A percentile compares a stretch with the other conserved stretches of the same genome.
Evolutionary conservation across 2,797 vertebrate species (phyloP).

Genomic region (Lateolabrax maculatus): DNA sequence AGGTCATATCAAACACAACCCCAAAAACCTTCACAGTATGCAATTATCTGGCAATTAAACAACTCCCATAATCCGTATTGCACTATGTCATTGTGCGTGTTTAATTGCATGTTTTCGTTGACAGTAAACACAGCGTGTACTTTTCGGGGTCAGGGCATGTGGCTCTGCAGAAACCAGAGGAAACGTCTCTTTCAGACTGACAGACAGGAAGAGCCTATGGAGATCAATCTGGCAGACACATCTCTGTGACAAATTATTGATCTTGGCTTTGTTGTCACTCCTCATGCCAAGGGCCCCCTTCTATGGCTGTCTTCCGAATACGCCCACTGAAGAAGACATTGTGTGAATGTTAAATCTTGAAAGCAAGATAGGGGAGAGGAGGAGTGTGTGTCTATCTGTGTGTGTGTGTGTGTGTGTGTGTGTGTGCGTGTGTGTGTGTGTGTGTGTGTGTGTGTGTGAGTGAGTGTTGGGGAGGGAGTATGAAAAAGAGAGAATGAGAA

Average conservation of each 20-base stretch:
- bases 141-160: conserved; percentile 48
- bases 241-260: conserved; percentile 76
- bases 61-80: conserved; percentile 63
- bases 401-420: conserved; percentile 4
- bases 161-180: conserved; percentile 48
- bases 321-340: conserved; percentile 56
- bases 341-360: conserved; percentile 62
- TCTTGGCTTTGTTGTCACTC: conserved; percentile 62
- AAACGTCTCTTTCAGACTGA: conserved; percentile 52
- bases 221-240: conserved; percentile 46
- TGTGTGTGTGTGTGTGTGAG: not conserved
- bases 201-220: conserved; percentile 37
- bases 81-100: conserved; percentile 62
- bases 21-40: conserved; percentile 57
- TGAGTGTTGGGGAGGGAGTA: conserved; percentile 20
- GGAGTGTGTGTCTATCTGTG: conserved; percentile 12
- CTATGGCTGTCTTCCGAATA: conserved; percentile 56
- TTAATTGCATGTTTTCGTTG: conserved; percentile 74
- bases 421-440: not conserved
- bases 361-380: conserved; percentile 29
- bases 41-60: conserved; percentile 76
- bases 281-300: conserved; percentile 56
- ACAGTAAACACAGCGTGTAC: conserved; percentile 60
- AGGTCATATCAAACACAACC: conserved; percentile 65
- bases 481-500: conserved; percentile 42